A percentile compares a stretch with the other conserved stretches of the same genome.
Evolutionary conservation across 1,140 invertebrate genomes (phyloP).

Genomic region (Calycopis cecrops): DNA sequence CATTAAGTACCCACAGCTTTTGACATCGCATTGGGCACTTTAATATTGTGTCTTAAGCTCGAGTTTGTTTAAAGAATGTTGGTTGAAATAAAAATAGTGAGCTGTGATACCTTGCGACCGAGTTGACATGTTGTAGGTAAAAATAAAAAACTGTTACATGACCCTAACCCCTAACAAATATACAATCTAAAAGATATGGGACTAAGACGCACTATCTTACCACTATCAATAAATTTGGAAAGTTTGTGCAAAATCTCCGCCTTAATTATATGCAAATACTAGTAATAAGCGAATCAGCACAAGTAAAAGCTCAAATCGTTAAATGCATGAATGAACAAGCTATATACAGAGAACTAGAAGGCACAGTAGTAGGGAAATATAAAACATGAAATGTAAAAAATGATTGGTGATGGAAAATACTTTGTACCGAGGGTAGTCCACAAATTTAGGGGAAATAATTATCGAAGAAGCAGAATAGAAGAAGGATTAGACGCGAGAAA

Average conservation of each 20-base stretch:
- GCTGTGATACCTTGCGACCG: not conserved
- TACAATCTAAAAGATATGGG: conserved; percentile 38
- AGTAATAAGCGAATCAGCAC: conserved; percentile 22
- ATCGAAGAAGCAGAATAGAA: too few species aligned
- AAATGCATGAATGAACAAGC: conserved; percentile 27
- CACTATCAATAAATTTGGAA: conserved; percentile 26
- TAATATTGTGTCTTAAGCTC: conserved; percentile 2
- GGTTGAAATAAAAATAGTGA: not conserved
- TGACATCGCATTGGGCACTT: too few species aligned
- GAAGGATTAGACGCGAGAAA: too few species aligned
- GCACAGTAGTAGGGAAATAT: conserved; percentile 61
- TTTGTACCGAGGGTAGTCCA: too few species aligned
- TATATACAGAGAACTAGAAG: conserved; percentile 66
- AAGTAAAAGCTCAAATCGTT: conserved; percentile 18
- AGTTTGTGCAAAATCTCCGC: conserved; percentile 28
- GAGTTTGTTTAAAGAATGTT: not conserved
- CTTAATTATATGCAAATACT: conserved; percentile 19
- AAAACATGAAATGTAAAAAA: conserved; percentile 31
- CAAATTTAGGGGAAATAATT: too few species aligned
- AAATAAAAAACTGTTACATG: conserved; percentile 8
- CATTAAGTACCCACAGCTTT: too few species aligned
- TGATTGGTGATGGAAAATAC: conserved; percentile 10
- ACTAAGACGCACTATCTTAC: conserved; percentile 41
- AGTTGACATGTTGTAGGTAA: not conserved
- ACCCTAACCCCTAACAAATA: conserved; percentile 31